Base-by-base conservation (phyloP, 2,113 vertebrate species). In the Oenanthe melanoleuca region DNA sequence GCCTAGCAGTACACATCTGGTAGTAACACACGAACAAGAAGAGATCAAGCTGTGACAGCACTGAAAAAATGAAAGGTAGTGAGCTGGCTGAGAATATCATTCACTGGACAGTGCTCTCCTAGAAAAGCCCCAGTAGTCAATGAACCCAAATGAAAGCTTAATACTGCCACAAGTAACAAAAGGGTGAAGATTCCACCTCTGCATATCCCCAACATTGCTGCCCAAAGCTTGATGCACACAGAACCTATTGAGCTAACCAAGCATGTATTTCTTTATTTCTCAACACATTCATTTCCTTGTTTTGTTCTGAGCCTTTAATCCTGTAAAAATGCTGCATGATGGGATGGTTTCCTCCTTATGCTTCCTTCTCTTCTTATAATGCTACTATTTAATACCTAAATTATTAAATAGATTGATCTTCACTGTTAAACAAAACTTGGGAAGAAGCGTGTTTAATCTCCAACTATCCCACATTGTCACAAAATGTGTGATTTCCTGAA, bases 21-120 rank as follows among this genome's bases (percentile, higher is more conserved):
- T 47, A 71, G 45, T 12, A 65, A 49, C 38, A 80, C 25, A 40
- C 0, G 1, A 71, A 70, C 0, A 1, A 1, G 56, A 71, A 82
- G 34, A 93, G 56, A 86, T 64, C 38, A 90, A 90, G 59, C 28
- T 79, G 56, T 23, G 40, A 77, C 42, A 79, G 47, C 38, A 55
- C 24, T 0, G 2, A 52, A 92, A 69, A 83, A 75, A 69, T 14
- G 16, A 72, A 56, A 75, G 57, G 66, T 53, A 75, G 42, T 11
- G 53, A 75, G 45, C 4, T 81, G 61, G 40, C 28, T 40, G 57
- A 67, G 81, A 71, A 71, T 44, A 47, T 81, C 8, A 21, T 60
- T 83, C 34, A 38, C 14, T 3, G 4, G 21, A 64, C 26, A 77
- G 14, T 8, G 49, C 33, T 80, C 20, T 75, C 24, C 52, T 25